Evolutionary conservation across 1,140 invertebrate genomes (phyloP).

Genomic region (Cotesia typhae): DNA sequence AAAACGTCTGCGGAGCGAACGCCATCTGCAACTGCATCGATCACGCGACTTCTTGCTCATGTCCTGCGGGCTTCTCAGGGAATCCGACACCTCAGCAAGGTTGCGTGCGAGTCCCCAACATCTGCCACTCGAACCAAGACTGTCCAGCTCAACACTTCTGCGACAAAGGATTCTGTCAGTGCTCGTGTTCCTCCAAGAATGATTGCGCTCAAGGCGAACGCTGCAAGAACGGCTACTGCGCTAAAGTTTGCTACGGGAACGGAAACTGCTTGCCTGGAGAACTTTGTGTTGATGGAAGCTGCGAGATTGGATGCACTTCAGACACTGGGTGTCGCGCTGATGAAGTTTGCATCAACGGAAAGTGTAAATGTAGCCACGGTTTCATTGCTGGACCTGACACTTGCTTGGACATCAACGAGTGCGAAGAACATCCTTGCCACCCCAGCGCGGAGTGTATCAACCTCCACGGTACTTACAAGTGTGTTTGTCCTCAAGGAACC

Average conservation of each 20-base stretch:
- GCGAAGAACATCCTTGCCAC: slow-evolving; percentile 82
- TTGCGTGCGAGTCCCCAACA: slow-evolving; percentile 78
- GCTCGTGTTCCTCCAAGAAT: slow-evolving; percentile 75
- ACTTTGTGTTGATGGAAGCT: slow-evolving; percentile 84
- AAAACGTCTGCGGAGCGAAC: slow-evolving; percentile 84
- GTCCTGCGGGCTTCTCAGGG: slow-evolving; percentile 83
- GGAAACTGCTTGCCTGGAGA: slow-evolving; percentile 89
- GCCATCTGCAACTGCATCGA: slow-evolving; percentile 79
- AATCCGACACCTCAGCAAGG: slow-evolving; percentile 89
- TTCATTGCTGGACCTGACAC: slow-evolving; percentile 75
- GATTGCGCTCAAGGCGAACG: slow-evolving; percentile 85
- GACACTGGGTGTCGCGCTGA: slow-evolving; percentile 82
- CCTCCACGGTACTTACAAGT: slow-evolving; percentile 80
- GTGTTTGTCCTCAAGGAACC: slow-evolving; percentile 78
- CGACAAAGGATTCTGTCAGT: slow-evolving; percentile 76
- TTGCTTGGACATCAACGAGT: slow-evolving; percentile 83
- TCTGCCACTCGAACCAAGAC: slow-evolving; percentile 72
- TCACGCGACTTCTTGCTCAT: slow-evolving; percentile 78
- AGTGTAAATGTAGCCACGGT: slow-evolving; percentile 80
- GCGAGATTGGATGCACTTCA: slow-evolving; percentile 81
- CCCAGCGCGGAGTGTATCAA: slow-evolving; percentile 81
- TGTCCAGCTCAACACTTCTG: slow-evolving; percentile 80
- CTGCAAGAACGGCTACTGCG: slow-evolving; percentile 80
- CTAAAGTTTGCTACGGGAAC: slow-evolving; percentile 87
- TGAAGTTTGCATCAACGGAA: slow-evolving; percentile 81